Percentiles rank a stretch among this genome's conserved stretches.
Conservation (phyloP, 1,140 invertebrate species). For the Pemphigus obesinymphae region DNA sequence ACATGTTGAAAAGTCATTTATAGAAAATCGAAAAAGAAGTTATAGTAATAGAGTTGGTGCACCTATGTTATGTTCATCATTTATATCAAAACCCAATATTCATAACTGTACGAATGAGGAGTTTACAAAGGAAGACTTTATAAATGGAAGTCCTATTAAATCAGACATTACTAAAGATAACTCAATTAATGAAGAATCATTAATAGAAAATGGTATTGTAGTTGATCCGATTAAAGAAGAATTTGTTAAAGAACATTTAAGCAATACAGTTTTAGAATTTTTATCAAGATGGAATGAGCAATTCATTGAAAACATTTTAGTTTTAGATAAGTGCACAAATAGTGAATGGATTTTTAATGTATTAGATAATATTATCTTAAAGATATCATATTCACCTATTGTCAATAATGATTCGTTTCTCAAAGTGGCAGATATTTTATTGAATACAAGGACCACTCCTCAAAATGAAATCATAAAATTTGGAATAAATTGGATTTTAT, state of each 20-base stretch:
- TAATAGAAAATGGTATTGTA: neutral
- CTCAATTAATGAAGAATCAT: neutral
- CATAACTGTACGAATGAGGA: neutral
- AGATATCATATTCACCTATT: neutral
- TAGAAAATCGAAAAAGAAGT: slow-evolving; percentile 13
- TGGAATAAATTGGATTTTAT: slow-evolving; percentile 36
- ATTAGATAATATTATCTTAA: neutral
- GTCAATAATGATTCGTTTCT: neutral
- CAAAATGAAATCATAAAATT: slow-evolving; percentile 15
- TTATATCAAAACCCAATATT: neutral
- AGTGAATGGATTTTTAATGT: slow-evolving; percentile 21
- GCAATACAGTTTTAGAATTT: neutral
- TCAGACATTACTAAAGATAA: neutral
- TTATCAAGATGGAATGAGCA: slow-evolving; percentile 7
- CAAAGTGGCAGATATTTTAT: slow-evolving; percentile 25
- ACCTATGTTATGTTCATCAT: slow-evolving; percentile 7
- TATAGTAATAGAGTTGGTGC: neutral
- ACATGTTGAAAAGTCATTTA: neutral
- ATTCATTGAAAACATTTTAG: neutral
- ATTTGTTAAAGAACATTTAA: neutral
- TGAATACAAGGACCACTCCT: neutral
- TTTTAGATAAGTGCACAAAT: slow-evolving; percentile 20
- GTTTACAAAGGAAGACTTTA: neutral
- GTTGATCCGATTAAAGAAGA: neutral
- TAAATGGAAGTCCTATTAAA: neutral